Conservation (phyloP, 2,888 invertebrate species). For the Axea sp. region DNA sequence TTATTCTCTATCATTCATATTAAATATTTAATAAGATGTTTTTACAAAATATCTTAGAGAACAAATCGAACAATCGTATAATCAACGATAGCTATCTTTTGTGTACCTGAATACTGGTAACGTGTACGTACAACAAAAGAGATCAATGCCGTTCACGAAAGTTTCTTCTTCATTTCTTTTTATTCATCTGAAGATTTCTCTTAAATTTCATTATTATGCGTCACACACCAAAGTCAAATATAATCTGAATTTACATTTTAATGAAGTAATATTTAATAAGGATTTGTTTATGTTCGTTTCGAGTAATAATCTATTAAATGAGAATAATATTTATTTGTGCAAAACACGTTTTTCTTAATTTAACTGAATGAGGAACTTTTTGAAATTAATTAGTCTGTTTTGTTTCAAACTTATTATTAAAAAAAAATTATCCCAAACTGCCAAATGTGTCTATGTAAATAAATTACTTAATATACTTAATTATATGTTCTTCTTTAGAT, state of each 20-base stretch:
- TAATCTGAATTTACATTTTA: constrained; percentile 49
- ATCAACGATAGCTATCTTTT: constrained; percentile 50
- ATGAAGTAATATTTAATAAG: constrained; percentile 35
- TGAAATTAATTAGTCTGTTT: too few species aligned
- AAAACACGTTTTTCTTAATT: too few species aligned
- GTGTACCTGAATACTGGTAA: constrained; percentile 46
- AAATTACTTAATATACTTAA: too few species aligned
- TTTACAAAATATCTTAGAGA: constrained; percentile 34
- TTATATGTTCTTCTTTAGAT: too few species aligned
- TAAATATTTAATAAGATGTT: constrained; percentile 39
- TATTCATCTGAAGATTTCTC: constrained; percentile 30
- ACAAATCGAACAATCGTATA: constrained; percentile 51
- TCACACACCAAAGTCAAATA: constrained; percentile 21
- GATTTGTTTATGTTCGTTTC: too few species aligned
- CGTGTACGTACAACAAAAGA: constrained; percentile 44
- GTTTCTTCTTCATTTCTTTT: constrained; percentile 36
- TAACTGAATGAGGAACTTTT: too few species aligned
- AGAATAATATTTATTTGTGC: background rate
- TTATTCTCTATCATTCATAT: constrained; percentile 35
- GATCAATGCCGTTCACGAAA: constrained; percentile 59
- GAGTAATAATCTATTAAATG: too few species aligned
- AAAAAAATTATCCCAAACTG: too few species aligned
- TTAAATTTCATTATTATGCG: constrained; percentile 53
- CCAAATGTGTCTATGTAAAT: too few species aligned
- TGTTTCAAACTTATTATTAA: too few species aligned